A percentile compares a stretch with the other conserved stretches of the same genome.
phyloP scores from a whole-genome alignment of 2,888 invertebrate genomes.

The Latheticus oryzae region DNA sequence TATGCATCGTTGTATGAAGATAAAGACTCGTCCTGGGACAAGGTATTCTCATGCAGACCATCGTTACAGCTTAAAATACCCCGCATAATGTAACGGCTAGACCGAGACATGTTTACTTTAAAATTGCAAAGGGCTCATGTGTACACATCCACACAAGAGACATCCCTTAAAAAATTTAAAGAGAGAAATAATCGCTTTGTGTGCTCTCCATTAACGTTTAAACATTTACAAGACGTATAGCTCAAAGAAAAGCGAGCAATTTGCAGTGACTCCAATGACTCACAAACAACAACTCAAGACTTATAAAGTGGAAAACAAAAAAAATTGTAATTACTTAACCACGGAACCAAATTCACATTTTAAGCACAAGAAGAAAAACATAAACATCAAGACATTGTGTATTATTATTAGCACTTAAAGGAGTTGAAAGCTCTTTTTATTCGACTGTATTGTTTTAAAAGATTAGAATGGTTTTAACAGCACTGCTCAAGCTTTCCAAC shows the following conservation, averaged over 20 bases:
- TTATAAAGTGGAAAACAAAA: conserved; percentile 14
- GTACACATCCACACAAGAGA: conserved; percentile 12
- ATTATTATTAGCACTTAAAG: conserved; percentile 41
- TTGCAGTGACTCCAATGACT: conserved; percentile 20
- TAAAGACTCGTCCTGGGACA: conserved; percentile 38
- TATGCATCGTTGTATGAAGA: conserved; percentile 47
- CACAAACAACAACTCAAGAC: conserved; percentile 30
- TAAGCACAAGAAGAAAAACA: conserved; percentile 25
- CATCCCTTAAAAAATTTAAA: conserved; percentile 24
- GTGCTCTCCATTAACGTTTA: conserved; percentile 11
- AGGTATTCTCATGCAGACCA: conserved; percentile 36
- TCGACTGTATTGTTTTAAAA: conserved; percentile 34
- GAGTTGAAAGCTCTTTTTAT: conserved; percentile 33
- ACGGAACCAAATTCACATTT: conserved; percentile 21
- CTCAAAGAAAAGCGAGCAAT: conserved; percentile 32
- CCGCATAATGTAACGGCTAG: conserved; percentile 21
- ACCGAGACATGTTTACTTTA: conserved; percentile 24
- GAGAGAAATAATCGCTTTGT: conserved; percentile 28
- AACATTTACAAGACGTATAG: conserved; percentile 32
- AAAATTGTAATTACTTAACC: conserved; percentile 37
- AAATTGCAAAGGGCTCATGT: conserved; percentile 22
- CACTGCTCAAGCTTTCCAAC: conserved; percentile 23
- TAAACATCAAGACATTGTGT: conserved; percentile 36
- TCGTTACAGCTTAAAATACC: conserved; percentile 36
- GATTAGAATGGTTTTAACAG: conserved; percentile 39